Base-by-base conservation (phyloP, 2,888 invertebrate genomes). In the Pegoplata infirma region DNA sequence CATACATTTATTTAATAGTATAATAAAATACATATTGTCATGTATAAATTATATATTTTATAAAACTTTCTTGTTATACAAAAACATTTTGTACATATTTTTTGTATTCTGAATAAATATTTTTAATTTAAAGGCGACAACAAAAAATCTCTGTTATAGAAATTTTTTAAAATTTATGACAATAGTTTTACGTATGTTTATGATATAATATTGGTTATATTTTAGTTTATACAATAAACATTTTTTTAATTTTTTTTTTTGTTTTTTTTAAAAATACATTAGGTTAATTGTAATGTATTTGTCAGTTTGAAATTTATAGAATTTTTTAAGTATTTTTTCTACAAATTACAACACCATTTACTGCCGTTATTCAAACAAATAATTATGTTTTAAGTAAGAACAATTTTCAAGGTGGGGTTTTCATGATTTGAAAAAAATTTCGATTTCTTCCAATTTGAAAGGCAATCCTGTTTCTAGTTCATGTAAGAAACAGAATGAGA, bases 201-300 rank as follows among this genome's bases (percentile, higher is more conserved):
- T 32, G 32, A 32, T 32, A 32, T 32, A 10, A 32, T 10, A 32
- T 32, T 32, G 10, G 32, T 32, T 10, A 32, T 32, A 32, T 32
- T 6, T 32, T 32, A 32, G 8, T 32, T n/a, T n/a, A n/a, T n/a
- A n/a, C n/a, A n/a, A n/a, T n/a, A n/a, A n/a, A 12, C 32, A 32
- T 32, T 32, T n/a, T n/a, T n/a, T 32, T 10, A 32, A 32, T 1
- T 10, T 32, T n/a, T n/a, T 32, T 32, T 32, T 32, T 6, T 28
- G 7, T 28, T 28, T 32, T 32, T 32, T 32, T 10, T 12, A 32
- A 32, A 32, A 32, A 12, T 32, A 32, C 10, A 10, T 12, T 6
- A 10, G 28, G 61, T 61, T 61, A 61, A 61, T 61, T 61, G 61
- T 28, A 61, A 61, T 61, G 61, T 28, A 47, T 61, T 61, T 61